phyloP scores from a whole-genome alignment of 2,888 invertebrate species.

The Proisotoma minuta region DNA sequence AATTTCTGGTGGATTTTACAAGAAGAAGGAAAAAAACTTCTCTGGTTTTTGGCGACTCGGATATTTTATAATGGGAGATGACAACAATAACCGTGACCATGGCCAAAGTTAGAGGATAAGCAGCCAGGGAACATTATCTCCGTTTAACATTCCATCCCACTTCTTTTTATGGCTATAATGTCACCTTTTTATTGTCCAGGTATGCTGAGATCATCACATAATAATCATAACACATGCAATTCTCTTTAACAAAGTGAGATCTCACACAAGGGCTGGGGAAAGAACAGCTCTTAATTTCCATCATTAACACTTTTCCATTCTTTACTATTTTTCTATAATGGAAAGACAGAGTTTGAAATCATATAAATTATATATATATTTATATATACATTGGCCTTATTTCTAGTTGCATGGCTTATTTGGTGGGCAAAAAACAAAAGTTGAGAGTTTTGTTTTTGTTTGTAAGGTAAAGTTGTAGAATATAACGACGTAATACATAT shows the following conservation, averaged over 20 bases:
- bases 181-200: constrained; percentile 11
- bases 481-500: neutral
- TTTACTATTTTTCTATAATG: too few species aligned
- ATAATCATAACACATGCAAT: constrained; percentile 12
- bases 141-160: constrained; percentile 11
- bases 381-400: too few species aligned
- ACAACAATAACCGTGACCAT: constrained; percentile 3
- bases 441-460: neutral
- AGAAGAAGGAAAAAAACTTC: too few species aligned
- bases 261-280: too few species aligned
- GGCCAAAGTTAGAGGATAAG: neutral
- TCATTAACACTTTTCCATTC: too few species aligned
- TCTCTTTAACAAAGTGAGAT: too few species aligned
- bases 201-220: constrained; percentile 16
- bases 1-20: too few species aligned
- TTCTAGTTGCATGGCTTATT: neutral
- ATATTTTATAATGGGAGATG: neutral
- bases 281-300: too few species aligned
- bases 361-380: too few species aligned
- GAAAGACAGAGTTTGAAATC: too few species aligned
- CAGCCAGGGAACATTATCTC: constrained; percentile 1
- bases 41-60: constrained; percentile 4
- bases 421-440: neutral
- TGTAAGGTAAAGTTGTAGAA: neutral
- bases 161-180: constrained; percentile 13